Base-by-base conservation (phyloP, 2,888 invertebrate genomes). In the Trachelus tabidus region DNA sequence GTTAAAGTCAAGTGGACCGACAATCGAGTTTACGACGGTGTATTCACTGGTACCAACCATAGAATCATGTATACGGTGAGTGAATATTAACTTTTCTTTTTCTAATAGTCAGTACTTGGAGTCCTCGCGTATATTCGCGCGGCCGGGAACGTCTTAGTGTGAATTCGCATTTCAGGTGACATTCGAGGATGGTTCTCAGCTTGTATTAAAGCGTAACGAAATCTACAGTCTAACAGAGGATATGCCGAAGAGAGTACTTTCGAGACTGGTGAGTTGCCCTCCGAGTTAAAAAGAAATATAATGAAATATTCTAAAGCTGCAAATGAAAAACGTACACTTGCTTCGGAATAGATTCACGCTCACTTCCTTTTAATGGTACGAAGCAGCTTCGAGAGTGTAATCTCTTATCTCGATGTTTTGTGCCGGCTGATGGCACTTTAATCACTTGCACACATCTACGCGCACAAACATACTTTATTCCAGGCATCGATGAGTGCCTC, bases 1-100 rank as follows among this genome's bases (percentile, higher is more conserved):
- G 92, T 95, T 0, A 89, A 90, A 77, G 93, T 95, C 1, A 91
- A 92, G 68, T 94, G 94, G 94, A 92, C 92, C 0, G 94, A 94
- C 81, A 93, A 92, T 11, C 85, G 89, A 69, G 84, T 90, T 31
- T 93, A 93, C 79, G 90, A 92, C 75, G 93, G 92, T 31, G 88
- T 91, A 75, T 93, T 92, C 82, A 91, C 92, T 76, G 93, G 93
- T 40, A 88, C 90, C 68, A 88, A 91, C 83, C 90, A 91, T 75
- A 89, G 87, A 78, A 88, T 87, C 35, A 90, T 91, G 84, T 93
- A 92, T 79, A 92, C 89, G 82, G 93, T 93, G 87, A 87, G 90
- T 88, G 79, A 12, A 31, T 37, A 73, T 35, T 35, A 3, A 35
- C 11, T 35, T 12, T 35, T 35, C 11, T 30, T 9, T 23, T 23